Conservation (phyloP, 2,888 invertebrate genomes). For the Dasypogon diadema region DNA sequence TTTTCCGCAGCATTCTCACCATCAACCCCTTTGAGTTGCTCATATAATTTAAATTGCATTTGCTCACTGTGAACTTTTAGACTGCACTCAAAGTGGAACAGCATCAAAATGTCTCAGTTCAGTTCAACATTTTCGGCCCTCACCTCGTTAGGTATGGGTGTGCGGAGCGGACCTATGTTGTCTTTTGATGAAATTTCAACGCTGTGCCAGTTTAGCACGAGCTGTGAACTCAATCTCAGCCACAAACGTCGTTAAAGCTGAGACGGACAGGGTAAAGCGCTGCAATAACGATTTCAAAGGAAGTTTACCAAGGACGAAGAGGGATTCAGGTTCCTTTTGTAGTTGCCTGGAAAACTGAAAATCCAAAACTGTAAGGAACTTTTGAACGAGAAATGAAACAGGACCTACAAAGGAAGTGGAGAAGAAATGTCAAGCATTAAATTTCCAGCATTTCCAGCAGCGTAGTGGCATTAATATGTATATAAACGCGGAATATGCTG, state of each 20-base stretch:
- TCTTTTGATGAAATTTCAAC: background rate
- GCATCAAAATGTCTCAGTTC: background rate
- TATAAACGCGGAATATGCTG: too few species aligned
- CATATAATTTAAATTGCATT: slow-evolving; percentile 28
- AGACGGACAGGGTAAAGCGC: background rate
- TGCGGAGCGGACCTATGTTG: too few species aligned
- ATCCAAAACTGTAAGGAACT: too few species aligned
- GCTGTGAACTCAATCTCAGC: background rate
- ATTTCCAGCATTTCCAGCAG: too few species aligned
- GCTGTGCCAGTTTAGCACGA: background rate
- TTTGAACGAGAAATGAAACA: too few species aligned
- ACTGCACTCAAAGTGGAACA: background rate
- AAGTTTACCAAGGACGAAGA: background rate
- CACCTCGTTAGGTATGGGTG: background rate
- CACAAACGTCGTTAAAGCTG: background rate
- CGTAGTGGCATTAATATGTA: too few species aligned
- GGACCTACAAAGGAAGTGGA: too few species aligned
- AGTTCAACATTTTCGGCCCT: background rate
- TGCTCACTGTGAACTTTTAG: background rate
- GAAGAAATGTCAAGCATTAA: too few species aligned
- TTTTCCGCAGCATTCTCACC: background rate
- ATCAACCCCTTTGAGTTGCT: background rate
- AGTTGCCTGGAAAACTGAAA: too few species aligned
- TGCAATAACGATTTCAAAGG: background rate
- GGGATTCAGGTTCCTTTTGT: too few species aligned